Evolutionary conservation across 1,140 invertebrate genomes (phyloP), one percentile per base, ranked within the genome.

Genomic region (Rhopalosiphum maidis): DNA sequence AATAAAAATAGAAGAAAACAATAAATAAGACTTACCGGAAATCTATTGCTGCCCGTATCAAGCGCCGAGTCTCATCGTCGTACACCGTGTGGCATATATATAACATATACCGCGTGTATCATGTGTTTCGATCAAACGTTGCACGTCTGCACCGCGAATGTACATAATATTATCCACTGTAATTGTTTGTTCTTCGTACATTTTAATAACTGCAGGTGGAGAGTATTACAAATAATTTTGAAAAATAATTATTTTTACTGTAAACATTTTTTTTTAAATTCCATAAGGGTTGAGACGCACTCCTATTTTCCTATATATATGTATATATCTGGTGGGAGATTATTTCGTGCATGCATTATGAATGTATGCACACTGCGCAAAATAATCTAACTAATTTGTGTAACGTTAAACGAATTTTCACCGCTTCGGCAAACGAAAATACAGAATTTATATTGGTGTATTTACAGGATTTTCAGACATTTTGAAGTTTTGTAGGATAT

Each of bases 1-100:
- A 89, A 89, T 89, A 89, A 89, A 89, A 89, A 51, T 51, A 55
- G 11, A 89, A 89, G 88, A 89, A 89, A 89, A 89, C 88, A 55
- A 89, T 89, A 89, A 89, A 89, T 55, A 55, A 55, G 88, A 35
- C 22, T 89, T 55, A 55, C 23, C 88, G 88, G 35, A 89, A 55
- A 55, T 89, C 88, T 89, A 89, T 89, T 54, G 88, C 88, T 35
- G 86, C 77, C 21, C 35, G 21, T 37, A 41, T 41, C 22, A 9
- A 8, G 37, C 41, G 8, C 7, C 37, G 41, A 25, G 77, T 83
- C 21, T 82, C 77, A 21, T 37, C 22, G 30, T 46, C 83, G 41
- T 87, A 25, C 30, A 68, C n/a, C 4, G 30, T 11, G n/a, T 77
- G n/a, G 3, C 3, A 4, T 30, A 46, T 43, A 30, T n/a, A 48